These are phyloP conservation scores for Agrochola macilenta DNA, from an alignment of 2,888 invertebrate genomes.

Conservation along the genomic window DNA sequence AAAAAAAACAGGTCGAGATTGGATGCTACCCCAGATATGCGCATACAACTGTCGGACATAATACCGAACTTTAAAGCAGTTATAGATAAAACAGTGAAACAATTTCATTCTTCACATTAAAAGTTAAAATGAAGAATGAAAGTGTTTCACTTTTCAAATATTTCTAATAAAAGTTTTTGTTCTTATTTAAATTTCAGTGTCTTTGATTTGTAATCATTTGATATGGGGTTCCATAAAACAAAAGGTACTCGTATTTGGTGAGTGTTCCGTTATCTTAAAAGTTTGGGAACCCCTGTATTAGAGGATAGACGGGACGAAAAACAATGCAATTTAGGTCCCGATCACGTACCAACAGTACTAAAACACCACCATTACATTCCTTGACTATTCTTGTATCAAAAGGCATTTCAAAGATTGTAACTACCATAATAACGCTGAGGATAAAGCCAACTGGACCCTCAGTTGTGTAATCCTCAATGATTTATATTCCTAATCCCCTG, in stretches of 20 bases:
- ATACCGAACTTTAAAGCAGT: too few relatives aligned
- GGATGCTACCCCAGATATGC: too few relatives aligned
- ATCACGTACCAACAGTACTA: slow-evolving; percentile 25
- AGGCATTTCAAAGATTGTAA: slow-evolving; percentile 16
- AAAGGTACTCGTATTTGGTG: not conserved
- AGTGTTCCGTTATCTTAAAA: not conserved
- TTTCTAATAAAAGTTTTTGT: not conserved
- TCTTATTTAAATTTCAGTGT: not conserved
- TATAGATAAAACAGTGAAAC: too few relatives aligned
- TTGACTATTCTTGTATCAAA: slow-evolving; percentile 9
- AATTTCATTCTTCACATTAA: too few relatives aligned
- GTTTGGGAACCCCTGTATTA: not conserved
- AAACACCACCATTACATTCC: not conserved
- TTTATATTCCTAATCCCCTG: slow-evolving; percentile 44
- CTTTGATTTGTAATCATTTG: slow-evolving; percentile 3
- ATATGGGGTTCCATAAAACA: not conserved
- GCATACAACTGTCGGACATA: too few relatives aligned
- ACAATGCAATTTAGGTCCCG: not conserved
- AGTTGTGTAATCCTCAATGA: slow-evolving; percentile 55
- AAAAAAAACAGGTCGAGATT: too few relatives aligned
- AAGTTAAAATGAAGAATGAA: too few relatives aligned
- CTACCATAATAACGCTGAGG: slow-evolving; percentile 24
- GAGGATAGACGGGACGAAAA: not conserved
- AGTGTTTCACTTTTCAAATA: too few relatives aligned
- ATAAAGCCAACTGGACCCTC: slow-evolving; percentile 38